These are phyloP conservation scores for Helicoverpa zea DNA, from an alignment of 1,140 invertebrate species.

Conservation along the genomic window DNA sequence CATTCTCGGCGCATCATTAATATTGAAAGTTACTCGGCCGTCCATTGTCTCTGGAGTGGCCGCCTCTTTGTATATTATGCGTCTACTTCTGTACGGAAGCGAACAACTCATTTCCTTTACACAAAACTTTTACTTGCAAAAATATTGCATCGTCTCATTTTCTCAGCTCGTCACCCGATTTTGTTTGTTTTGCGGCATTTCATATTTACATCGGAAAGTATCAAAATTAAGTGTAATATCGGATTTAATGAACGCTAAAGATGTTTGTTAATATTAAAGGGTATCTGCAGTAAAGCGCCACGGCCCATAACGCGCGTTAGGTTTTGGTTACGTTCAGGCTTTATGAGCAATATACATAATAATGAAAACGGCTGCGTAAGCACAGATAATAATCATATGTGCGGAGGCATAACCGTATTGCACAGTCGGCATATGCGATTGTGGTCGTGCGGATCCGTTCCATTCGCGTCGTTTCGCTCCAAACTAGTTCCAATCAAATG, in stretches of 20 bases:
- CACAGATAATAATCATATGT: slow-evolving; percentile 55
- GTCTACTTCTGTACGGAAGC: slow-evolving; percentile 73
- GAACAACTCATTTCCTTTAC: slow-evolving; percentile 83
- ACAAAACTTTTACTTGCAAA: slow-evolving; percentile 74
- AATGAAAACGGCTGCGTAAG: slow-evolving; percentile 51
- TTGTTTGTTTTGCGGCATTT: slow-evolving; percentile 21
- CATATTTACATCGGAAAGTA: slow-evolving; percentile 22
- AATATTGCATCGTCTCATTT: slow-evolving; percentile 52
- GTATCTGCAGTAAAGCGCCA: slow-evolving; percentile 28
- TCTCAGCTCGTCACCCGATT: slow-evolving; percentile 25
- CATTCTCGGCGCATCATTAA: slow-evolving; percentile 84
- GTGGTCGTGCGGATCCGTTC: slow-evolving; percentile 41
- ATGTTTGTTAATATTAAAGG: slow-evolving; percentile 35
- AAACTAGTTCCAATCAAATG: slow-evolving; percentile 47
- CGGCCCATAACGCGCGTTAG: slow-evolving; percentile 38
- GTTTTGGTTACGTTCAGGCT: slow-evolving; percentile 47
- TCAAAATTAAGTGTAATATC: slow-evolving; percentile 25
- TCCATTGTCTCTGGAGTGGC: slow-evolving; percentile 82
- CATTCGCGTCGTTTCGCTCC: slow-evolving; percentile 41
- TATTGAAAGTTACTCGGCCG: slow-evolving; percentile 81
- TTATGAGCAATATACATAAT: slow-evolving; percentile 50
- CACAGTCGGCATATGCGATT: slow-evolving; percentile 45
- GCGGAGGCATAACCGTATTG: slow-evolving; percentile 41
- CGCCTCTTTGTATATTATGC: slow-evolving; percentile 79
- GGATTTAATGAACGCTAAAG: slow-evolving; percentile 41